Conservation (phyloP, 2,797 vertebrate genomes). For the Hippopotamyrus pictus region DNA sequence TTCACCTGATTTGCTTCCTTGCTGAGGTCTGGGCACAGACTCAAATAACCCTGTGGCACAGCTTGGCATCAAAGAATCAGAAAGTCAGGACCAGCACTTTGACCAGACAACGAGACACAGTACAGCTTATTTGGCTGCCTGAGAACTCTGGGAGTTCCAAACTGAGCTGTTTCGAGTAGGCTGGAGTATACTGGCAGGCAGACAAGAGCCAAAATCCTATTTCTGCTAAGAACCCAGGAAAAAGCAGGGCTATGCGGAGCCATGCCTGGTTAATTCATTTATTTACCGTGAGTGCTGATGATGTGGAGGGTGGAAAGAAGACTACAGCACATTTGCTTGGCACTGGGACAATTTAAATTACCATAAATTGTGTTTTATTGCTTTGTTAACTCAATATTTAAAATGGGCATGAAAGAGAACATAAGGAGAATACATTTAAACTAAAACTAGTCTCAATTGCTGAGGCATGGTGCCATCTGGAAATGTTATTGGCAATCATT, state of each 20-base stretch:
- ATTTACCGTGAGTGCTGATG: neutral
- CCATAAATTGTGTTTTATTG: constrained; percentile 10
- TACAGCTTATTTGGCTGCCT: neutral
- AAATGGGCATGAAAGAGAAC: neutral
- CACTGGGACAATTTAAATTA: neutral
- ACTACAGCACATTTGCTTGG: neutral
- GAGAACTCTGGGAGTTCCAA: neutral
- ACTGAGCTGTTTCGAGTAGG: neutral
- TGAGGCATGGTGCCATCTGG: neutral
- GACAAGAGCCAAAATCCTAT: neutral
- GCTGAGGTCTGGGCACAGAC: neutral
- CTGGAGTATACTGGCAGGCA: neutral
- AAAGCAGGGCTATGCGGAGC: neutral
- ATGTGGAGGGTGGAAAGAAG: neutral
- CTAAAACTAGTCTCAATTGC: neutral
- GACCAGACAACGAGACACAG: neutral
- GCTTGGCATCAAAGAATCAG: neutral
- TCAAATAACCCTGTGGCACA: neutral
- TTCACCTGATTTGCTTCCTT: neutral
- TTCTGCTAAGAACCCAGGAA: neutral
- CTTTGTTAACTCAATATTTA: constrained; percentile 2
- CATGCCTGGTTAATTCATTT: neutral
- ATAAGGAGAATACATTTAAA: neutral
- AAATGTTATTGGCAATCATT: neutral
- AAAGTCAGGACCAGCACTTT: neutral